A percentile compares a stretch with the other conserved stretches of the same genome.
phyloP scores from a whole-genome alignment of 2,888 invertebrate species.

The Lepidocyrtinus sp. region DNA sequence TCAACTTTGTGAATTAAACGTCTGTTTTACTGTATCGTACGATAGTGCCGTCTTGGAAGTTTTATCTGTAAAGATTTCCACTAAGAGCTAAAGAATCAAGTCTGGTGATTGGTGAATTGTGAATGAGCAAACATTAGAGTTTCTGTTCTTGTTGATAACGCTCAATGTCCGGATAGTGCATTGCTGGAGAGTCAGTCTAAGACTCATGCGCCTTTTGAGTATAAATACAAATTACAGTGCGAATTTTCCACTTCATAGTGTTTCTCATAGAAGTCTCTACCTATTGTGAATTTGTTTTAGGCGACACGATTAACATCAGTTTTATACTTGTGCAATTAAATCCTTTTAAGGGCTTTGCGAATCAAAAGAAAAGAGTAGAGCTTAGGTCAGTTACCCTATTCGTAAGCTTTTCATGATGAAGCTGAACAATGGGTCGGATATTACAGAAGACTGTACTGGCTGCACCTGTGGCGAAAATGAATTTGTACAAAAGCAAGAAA shows the following conservation, averaged over 20 bases:
- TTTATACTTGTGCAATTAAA: no score
- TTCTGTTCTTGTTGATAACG: neutral
- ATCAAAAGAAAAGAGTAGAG: neutral
- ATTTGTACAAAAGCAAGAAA: neutral
- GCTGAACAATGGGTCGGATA: neutral
- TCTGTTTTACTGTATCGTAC: constrained; percentile 24
- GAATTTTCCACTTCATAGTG: no score
- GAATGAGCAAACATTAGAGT: neutral
- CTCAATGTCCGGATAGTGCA: neutral
- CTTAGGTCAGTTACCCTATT: constrained; percentile 44
- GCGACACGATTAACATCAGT: no score
- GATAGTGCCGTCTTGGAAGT: constrained; percentile 18
- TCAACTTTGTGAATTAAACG: constrained; percentile 31
- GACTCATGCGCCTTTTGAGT: no score
- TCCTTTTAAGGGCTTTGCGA: no score
- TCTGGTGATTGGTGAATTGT: no score
- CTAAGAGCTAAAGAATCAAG: no score
- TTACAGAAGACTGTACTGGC: constrained; percentile 20
- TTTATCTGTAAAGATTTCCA: neutral
- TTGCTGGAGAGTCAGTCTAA: neutral
- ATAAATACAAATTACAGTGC: no score
- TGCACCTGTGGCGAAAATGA: constrained; percentile 27
- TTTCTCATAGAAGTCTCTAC: no score
- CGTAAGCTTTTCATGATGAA: neutral
- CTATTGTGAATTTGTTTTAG: no score